These are phyloP conservation scores for Drosophila willistoni DNA, from an alignment of 1,140 invertebrate species.

Conservation along the genomic window DNA sequence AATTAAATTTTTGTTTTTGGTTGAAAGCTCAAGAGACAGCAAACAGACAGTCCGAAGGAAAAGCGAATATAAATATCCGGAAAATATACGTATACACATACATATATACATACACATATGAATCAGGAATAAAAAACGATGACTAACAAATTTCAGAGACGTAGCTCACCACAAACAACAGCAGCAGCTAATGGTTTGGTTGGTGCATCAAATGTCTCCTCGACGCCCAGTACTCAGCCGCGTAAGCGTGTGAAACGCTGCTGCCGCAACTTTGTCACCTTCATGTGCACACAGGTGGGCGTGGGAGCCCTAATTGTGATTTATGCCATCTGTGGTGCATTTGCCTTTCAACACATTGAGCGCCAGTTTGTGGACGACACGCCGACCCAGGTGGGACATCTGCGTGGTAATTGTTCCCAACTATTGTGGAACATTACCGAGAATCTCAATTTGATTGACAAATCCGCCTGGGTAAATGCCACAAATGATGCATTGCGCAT, in stretches of 20 bases:
- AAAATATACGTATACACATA: background rate
- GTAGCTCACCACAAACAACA: conserved; percentile 53
- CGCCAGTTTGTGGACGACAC: conserved; percentile 86
- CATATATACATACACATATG: too few relatives aligned
- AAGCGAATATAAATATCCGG: background rate
- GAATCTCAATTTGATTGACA: conserved; percentile 90
- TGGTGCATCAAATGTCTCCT: conserved; percentile 68
- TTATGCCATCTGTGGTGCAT: conserved; percentile 97
- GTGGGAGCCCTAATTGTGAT: conserved; percentile 96
- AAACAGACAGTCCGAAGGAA: background rate
- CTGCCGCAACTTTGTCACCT: conserved; percentile 92
- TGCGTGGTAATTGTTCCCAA: conserved; percentile 85
- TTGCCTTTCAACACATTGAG: conserved; percentile 95
- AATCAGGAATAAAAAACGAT: conserved; percentile 20
- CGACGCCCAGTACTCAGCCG: conserved; percentile 88
- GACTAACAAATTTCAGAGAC: conserved; percentile 72
- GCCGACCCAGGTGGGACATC: conserved; percentile 83
- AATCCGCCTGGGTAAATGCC: conserved; percentile 87
- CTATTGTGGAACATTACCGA: conserved; percentile 90
- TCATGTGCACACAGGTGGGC: conserved; percentile 97
- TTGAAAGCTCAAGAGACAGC: background rate
- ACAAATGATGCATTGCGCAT: conserved; percentile 87
- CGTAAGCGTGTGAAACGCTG: conserved; percentile 87
- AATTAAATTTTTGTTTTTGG: background rate
- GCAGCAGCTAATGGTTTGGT: background rate